Base-by-base conservation (phyloP, 2,113 vertebrate genomes). In the Caracal caracal region DNA sequence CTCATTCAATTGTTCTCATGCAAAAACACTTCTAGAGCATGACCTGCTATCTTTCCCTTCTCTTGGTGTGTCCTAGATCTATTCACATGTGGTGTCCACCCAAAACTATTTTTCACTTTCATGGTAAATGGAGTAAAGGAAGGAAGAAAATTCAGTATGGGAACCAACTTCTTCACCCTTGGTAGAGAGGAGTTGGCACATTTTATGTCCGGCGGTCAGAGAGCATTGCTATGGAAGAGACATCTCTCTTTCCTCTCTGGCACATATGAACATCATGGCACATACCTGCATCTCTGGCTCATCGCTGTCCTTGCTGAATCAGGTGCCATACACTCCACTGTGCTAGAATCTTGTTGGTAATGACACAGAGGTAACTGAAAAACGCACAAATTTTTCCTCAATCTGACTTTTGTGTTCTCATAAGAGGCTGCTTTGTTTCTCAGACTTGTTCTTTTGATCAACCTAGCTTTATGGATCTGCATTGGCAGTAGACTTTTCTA, bases 51-150 rank as follows among this genome's bases (percentile, higher is more conserved):
- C 40, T 94, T 65, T 33, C 81, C 53, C 35, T 16, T 28, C 40
- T 86, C 26, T 35, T 40, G 35, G 10, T 61, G 2, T 92, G 33
- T 37, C 43, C 15, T 24, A 88, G 26, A 76, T 22, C 43, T 94
- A 43, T 22, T 71, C 49, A 93, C 95, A 94, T 28, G 84, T 19
- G 16, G 37, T 68, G 76, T 73, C 30, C 75, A 61, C 19, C 68
- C 49, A 16, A 95, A 80, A 53, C 13, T 11, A 79, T 75, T 95
- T 89, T 97, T 88, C 78, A 88, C 78, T 84, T 85, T 91, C 79
- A 87, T 22, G 56, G 68, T 47, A 91, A 87, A 81, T 19, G 6
- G 8, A 49, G 4, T 11, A 15, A 98, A 78, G 59, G 35, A 80
- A 22, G 33, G 37, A 28, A 71, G 37, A 84, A 22, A 33, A 86